Evolutionary conservation across 1,140 invertebrate genomes (phyloP).

Genomic region (Heliconius congener): DNA sequence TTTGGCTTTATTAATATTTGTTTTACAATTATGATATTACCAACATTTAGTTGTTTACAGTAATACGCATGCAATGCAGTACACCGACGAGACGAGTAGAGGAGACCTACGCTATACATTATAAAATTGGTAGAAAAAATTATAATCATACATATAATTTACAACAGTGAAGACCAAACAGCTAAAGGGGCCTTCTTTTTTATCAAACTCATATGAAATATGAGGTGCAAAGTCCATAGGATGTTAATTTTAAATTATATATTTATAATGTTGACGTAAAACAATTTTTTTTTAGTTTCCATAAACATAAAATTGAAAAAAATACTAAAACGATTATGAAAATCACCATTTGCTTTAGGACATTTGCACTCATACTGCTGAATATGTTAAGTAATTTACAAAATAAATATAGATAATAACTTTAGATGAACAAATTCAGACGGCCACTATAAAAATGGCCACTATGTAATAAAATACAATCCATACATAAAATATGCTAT

Average conservation of each 20-base stretch:
- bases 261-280: too few species aligned
- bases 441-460: not conserved
- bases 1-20: slow-evolving; percentile 49
- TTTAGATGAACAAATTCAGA: not conserved
- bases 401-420: not conserved
- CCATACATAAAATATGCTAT: slow-evolving; percentile 13
- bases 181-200: not conserved
- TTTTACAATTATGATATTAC: slow-evolving; percentile 32
- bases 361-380: not conserved
- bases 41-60: slow-evolving; percentile 15
- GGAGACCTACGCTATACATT: slow-evolving; percentile 25
- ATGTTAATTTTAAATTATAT: not conserved
- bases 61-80: slow-evolving; percentile 13
- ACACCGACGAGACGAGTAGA: slow-evolving; percentile 20
- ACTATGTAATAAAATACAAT: not conserved
- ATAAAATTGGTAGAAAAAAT: slow-evolving; percentile 38
- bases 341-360: not conserved
- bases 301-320: not conserved
- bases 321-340: not conserved
- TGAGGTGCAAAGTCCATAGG: not conserved
- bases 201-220: not conserved
- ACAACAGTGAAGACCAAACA: slow-evolving; percentile 17
- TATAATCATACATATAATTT: slow-evolving; percentile 25
- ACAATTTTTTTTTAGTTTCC: too few species aligned
- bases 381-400: not conserved